Evolutionary conservation across 2,888 invertebrate species (phyloP), one percentile per base, ranked within the genome.

Genomic region (Orgyia antiqua): DNA sequence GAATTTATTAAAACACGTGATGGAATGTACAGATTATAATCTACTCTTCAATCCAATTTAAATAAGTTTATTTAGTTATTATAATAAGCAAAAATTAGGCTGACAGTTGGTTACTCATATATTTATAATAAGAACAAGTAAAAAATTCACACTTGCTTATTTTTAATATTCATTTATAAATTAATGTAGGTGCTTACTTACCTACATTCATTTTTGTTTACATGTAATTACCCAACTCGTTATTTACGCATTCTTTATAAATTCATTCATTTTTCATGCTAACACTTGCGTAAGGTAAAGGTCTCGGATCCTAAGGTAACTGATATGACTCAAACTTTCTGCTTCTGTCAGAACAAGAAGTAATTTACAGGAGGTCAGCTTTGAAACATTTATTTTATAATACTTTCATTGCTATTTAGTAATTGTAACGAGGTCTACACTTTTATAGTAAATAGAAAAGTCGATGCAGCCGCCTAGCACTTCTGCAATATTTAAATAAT

Each of bases 191-290:
- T 15, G 6, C 20, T 6, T 10, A 23, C 23, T 23, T 23, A 23
- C 10, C 23, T 15, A 15, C 13, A 10, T 29, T 10, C 2, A 13
- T 29, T 17, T 24, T 29, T 17, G 29, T 15, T 24, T 29, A 24
- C 24, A 24, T 24, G 11, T 7, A 15, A 29, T 23, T 29, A n/a
- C 17, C 10, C 21, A 10, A 29, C 17, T 17, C 17, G 9, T 29
- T 24, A 17, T 11, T 24, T 21, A 29, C 15, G 21, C 10, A 23
- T 15, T 23, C 23, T 23, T 7, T 8, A 12, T 20, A 13, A 27
- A 19, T 6, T 27, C 20, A 15, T 24, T 17, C 21, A 24, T 23
- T 24, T 29, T 29, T 29, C 29, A 11, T 29, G 23, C n/a, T 23
- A 11, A 13, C 8, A 4, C 8, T 29, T 29, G 15, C 29, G 17